These are phyloP conservation scores for Halyomorpha halys DNA, from an alignment of 1,140 invertebrate species.

Conservation along the genomic window DNA sequence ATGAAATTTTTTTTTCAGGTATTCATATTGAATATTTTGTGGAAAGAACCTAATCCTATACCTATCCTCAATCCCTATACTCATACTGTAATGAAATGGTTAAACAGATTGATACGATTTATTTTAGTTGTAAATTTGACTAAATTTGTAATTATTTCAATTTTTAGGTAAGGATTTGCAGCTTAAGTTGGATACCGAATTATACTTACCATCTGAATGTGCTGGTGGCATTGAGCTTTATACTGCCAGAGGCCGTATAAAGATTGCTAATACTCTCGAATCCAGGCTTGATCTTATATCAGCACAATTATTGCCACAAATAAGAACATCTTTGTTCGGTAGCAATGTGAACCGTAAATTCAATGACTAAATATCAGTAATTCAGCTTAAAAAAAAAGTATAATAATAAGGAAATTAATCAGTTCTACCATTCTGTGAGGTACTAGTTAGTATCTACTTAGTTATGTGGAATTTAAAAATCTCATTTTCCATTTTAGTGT, in stretches of 20 bases:
- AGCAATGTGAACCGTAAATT: slow-evolving; percentile 93
- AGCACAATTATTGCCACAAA: slow-evolving; percentile 83
- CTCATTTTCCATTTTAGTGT: no score
- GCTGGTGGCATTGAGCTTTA: slow-evolving; percentile 87
- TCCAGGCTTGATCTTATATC: slow-evolving; percentile 88
- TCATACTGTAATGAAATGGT: no score
- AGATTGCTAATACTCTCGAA: slow-evolving; percentile 90
- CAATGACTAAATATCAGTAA: slow-evolving; percentile 63
- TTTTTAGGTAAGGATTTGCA: slow-evolving; percentile 48
- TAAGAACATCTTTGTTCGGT: slow-evolving; percentile 87
- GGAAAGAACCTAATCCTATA: no score
- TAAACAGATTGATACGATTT: background rate
- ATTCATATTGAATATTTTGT: no score
- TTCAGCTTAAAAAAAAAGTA: background rate
- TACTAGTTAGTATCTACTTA: no score
- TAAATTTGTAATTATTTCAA: background rate
- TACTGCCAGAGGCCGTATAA: slow-evolving; percentile 74
- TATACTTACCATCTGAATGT: slow-evolving; percentile 61
- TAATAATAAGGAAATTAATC: no score
- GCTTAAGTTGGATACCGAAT: slow-evolving; percentile 61
- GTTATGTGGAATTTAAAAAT: no score
- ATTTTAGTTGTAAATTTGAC: background rate
- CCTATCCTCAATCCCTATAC: no score
- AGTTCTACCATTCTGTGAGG: no score
- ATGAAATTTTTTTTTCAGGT: no score